phyloP scores from a whole-genome alignment of 2,888 invertebrate species.

The Plebejus argus region DNA sequence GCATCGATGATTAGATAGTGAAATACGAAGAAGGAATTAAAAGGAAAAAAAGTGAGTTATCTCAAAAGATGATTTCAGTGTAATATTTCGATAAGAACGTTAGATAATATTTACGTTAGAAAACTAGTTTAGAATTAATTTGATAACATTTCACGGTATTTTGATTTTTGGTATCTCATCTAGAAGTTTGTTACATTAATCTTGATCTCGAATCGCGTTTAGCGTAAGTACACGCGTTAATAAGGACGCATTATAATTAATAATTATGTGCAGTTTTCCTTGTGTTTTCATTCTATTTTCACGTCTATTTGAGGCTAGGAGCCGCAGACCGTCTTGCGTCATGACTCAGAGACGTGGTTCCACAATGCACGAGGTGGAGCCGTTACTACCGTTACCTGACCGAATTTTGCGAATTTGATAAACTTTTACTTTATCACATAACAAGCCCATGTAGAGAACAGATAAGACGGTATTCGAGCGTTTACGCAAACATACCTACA shows the following conservation, averaged over 20 bases:
- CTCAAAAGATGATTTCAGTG: not conserved
- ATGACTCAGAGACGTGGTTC: conserved; percentile 38
- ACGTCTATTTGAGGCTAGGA: conserved; percentile 38
- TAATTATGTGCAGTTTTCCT: conserved; percentile 8
- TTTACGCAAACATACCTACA: not conserved
- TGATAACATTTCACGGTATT: not conserved
- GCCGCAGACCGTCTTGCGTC: conserved; percentile 41
- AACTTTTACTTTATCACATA: conserved; percentile 30
- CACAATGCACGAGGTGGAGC: conserved; percentile 43
- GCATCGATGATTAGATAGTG: conserved; percentile 3
- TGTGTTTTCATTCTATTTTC: conserved; percentile 32
- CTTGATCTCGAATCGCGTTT: too few species aligned
- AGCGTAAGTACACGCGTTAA: not conserved
- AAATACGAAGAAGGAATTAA: not conserved
- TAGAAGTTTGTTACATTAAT: not conserved
- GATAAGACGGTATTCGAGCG: not conserved
- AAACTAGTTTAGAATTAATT: conserved; percentile 4
- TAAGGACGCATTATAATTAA: not conserved
- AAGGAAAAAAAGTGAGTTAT: conserved; percentile 1
- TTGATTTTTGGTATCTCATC: not conserved
- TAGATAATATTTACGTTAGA: not conserved
- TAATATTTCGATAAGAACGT: not conserved
- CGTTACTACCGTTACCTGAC: conserved; percentile 49
- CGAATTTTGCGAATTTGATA: conserved; percentile 45
- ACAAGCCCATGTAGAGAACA: not conserved